phyloP scores from a whole-genome alignment of 2,888 invertebrate genomes.

The Napeogenes inachia region DNA sequence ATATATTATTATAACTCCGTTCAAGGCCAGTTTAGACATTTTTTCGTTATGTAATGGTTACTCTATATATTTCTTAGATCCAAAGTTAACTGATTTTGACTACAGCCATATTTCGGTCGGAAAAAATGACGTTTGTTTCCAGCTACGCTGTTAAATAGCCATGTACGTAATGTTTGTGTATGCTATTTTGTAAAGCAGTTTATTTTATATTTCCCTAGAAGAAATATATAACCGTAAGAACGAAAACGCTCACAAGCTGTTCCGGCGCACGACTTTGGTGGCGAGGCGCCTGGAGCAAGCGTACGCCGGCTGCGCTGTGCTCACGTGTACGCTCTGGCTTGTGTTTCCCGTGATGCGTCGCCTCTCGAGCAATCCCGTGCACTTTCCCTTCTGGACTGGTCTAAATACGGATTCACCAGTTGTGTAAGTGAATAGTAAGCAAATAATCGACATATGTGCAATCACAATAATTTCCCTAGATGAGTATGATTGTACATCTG shows the following conservation, averaged over 20 bases:
- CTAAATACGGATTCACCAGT: constrained; percentile 26
- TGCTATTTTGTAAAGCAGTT: not conserved
- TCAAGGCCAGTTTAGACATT: too few species aligned
- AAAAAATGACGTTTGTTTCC: too few species aligned
- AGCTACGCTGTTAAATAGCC: too few species aligned
- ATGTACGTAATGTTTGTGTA: not conserved
- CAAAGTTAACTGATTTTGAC: too few species aligned
- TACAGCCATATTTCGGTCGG: too few species aligned
- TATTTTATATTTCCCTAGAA: constrained; percentile 13
- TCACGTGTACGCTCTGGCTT: constrained; percentile 59
- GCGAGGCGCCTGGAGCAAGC: constrained; percentile 36
- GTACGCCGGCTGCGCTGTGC: constrained; percentile 48
- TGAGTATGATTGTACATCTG: too few species aligned
- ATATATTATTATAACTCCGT: too few species aligned
- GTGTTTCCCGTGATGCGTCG: constrained; percentile 45
- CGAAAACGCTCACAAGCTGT: constrained; percentile 13
- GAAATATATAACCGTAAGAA: constrained; percentile 23
- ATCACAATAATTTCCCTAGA: too few species aligned
- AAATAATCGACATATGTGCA: too few species aligned
- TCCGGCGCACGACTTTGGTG: constrained; percentile 28
- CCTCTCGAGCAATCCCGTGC: constrained; percentile 38
- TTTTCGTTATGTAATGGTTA: too few species aligned
- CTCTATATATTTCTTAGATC: too few species aligned
- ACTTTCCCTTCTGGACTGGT: constrained; percentile 44
- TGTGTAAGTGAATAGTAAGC: constrained; percentile 14